These are phyloP conservation scores for Dendronephthya gigantea DNA, from an alignment of 64 coral and sea anemone species.

Conservation along the genomic window DNA sequence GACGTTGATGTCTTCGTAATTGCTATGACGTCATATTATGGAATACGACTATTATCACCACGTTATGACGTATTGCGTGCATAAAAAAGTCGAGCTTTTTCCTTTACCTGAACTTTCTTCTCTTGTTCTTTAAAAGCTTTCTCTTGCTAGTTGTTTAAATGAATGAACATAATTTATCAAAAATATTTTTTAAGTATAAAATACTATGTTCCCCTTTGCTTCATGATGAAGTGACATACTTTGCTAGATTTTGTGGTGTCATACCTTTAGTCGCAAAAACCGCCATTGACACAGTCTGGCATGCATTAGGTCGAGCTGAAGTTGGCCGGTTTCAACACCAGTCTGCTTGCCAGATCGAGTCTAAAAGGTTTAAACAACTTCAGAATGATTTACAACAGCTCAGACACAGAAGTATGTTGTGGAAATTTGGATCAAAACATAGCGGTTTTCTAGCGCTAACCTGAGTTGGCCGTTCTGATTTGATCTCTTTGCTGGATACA, in stretches of 20 bases:
- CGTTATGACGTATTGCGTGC: too few species aligned
- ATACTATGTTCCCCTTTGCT: too few species aligned
- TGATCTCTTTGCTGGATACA: neutral
- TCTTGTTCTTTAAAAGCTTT: neutral
- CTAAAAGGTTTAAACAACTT: neutral
- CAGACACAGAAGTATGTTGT: too few species aligned
- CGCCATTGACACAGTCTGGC: neutral
- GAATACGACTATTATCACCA: too few species aligned
- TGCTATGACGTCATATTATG: too few species aligned
- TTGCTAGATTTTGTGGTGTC: too few species aligned
- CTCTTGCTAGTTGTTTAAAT: neutral
- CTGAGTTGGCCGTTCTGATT: neutral
- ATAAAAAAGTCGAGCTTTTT: neutral
- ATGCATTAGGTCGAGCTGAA: neutral
- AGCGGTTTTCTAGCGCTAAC: neutral
- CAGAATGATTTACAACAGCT: neutral
- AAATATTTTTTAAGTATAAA: too few species aligned
- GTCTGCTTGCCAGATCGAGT: neutral
- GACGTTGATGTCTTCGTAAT: too few species aligned
- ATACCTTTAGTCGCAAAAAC: neutral
- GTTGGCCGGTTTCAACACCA: neutral
- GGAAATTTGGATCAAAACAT: too few species aligned
- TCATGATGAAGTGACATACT: too few species aligned
- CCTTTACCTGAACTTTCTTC: neutral
- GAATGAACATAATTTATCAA: too few species aligned